phyloP scores from a whole-genome alignment of 2,797 vertebrate species.

The Eutrigla gurnardus region DNA sequence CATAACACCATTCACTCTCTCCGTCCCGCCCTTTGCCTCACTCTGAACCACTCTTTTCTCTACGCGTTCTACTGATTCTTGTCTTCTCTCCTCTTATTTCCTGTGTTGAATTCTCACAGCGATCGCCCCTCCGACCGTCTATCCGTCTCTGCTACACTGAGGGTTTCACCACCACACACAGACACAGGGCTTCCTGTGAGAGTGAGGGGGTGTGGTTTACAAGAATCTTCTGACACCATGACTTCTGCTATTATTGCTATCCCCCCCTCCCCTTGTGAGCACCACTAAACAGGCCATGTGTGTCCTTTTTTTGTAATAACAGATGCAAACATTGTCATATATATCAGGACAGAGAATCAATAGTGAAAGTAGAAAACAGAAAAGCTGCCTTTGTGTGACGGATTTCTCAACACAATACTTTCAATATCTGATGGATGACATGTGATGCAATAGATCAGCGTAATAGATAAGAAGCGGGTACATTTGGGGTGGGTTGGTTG shows the following conservation, averaged over 20 bases:
- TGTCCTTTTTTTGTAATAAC: neutral
- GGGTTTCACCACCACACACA: constrained; percentile 22
- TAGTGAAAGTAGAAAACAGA: neutral
- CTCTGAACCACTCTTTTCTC: neutral
- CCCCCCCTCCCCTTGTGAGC: accelerated
- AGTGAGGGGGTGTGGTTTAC: constrained; percentile 69
- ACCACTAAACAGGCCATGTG: accelerated
- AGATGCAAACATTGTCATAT: neutral
- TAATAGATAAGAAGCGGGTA: neutral
- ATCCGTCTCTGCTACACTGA: constrained; percentile 13
- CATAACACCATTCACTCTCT: neutral
- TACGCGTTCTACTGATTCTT: neutral
- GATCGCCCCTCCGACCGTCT: neutral
- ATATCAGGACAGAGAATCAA: neutral
- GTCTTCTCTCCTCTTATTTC: neutral
- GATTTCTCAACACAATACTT: neutral
- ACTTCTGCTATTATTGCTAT: constrained; percentile 54
- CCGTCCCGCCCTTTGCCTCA: neutral
- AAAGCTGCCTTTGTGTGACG: neutral
- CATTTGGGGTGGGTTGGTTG: neutral
- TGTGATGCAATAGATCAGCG: neutral
- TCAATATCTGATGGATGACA: neutral
- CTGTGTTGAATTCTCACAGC: constrained; percentile 22
- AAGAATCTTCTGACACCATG: constrained; percentile 40
- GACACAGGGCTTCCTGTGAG: constrained; percentile 61